Base-by-base conservation (phyloP, 1,140 invertebrate species). In the Drosophila melanica region DNA sequence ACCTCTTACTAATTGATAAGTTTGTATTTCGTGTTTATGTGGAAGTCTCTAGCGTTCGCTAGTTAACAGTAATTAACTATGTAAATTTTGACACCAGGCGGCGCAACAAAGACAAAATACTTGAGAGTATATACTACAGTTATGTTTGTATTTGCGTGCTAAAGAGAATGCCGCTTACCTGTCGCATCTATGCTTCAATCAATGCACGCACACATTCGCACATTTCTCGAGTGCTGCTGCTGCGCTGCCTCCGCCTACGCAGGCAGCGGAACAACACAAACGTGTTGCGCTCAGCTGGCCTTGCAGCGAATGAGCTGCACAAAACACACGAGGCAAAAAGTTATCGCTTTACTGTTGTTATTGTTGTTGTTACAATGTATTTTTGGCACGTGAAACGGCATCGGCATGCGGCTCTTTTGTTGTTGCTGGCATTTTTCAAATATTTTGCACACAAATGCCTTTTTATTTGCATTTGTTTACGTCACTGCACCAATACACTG, bases 241-340 rank as follows among this genome's bases (percentile, higher is more conserved):
- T 18, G 47, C 41, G 42, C 57, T 59, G 53, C 60, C 75, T 9
- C 33, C 77, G 81, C 74, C 75, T 74, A 77, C 71, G 75, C 74
- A 74, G 65, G 63, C 54, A 59, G 23, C 55, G 58, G 63, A 35
- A 39, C 45, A 75, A 81, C 78, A 87, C 81, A 85, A 85, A 85
- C 81, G 81, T 85, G 81, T 85, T 85, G 81, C 81, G 81, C 81
- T 81, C 81, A 85, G 81, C 81, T 85, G 81, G 81, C 79, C 57
- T 68, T 69, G 64, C 55, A 77, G 78, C 77, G 78, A 85, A 85
- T 86, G 66, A 65, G 70, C 54, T 54, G 75, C 81, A 65, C 82
- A 85, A 87, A 85, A 67, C 82, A 75, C 66, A 85, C 60, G 63
- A 66, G 27, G 20, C 55, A 47, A 63, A 68, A 63, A 68, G 59